phyloP scores from a whole-genome alignment of 1,140 invertebrate genomes.

The Harlomillsia oculata region DNA sequence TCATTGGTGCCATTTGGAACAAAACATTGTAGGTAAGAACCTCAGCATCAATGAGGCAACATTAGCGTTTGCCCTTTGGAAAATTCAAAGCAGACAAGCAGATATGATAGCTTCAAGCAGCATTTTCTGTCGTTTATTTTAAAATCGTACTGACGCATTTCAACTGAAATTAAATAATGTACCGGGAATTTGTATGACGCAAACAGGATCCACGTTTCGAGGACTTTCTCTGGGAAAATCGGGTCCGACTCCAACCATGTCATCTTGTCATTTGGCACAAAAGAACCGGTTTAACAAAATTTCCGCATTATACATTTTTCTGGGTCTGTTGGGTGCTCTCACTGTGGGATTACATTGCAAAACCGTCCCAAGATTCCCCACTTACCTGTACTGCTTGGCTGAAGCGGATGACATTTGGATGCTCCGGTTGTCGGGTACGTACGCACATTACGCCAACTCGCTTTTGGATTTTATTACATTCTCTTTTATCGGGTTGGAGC shows the following conservation, averaged over 20 bases:
- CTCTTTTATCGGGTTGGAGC: no score
- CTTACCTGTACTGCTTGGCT: background rate
- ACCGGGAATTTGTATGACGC: background rate
- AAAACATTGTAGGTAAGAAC: background rate
- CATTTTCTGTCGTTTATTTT: no score
- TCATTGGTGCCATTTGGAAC: background rate
- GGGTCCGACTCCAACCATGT: background rate
- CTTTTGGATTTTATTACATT: no score
- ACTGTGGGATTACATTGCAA: background rate
- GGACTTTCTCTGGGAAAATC: background rate
- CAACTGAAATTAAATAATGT: no score
- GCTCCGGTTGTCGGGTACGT: no score
- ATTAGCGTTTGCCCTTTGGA: no score
- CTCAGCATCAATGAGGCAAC: background rate
- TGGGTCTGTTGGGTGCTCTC: background rate
- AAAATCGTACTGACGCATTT: no score
- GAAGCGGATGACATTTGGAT: no score
- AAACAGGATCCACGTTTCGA: constrained; percentile 1
- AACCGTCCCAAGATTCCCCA: background rate
- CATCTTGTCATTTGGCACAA: background rate
- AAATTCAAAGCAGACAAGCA: no score
- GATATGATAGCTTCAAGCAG: no score
- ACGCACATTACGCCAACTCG: no score
- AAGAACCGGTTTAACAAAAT: background rate
- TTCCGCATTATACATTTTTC: background rate